Evolutionary conservation across 2,113 vertebrate species (phyloP), one percentile per base, ranked within the genome.

Genomic region (Pseudorectes ferrugineus): DNA sequence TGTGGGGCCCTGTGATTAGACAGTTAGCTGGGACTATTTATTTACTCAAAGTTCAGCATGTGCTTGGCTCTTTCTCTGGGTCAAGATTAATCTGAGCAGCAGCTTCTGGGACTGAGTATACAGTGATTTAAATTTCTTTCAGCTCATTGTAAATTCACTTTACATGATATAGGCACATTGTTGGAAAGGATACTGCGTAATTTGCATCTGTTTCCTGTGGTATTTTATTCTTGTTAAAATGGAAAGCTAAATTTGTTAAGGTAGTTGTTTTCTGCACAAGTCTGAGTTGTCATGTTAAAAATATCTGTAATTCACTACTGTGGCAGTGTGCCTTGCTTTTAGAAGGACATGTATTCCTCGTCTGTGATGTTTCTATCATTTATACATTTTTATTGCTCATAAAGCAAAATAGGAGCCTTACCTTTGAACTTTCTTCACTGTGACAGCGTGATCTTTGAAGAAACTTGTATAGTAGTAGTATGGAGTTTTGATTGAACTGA

Each of bases 171-270:
- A 59, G 51, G 28, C 51, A 36, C 31, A 9, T 3, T 55, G 51
- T 43, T 89, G 57, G 35, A 74, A 82, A 63, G n/a, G 35, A 29
- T 73, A 31, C 71, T 80, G 28, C 36, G 68, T 68, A 82, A 57
- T 31, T 93, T 3, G 15, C 66, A 55, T 21, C 48, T 90, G 33
- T 67, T 83, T 95, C 48, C 61, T 82, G 1, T 80, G 40, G 63
- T 80, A 52, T 83, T 89, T 95, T 77, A 49, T 92, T 55, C 43
- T 66, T 88, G 54, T 79, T 82, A 88, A 90, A 93, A 92, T 90
- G 63, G 89, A 96, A 95, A 96, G 54, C 36, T 84, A 51, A 66
- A 35, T 66, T 86, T 33, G 26, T 66, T 61, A 31, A 91, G 45
- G 38, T 58, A 42, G 55, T 72, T 91, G 43, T 92, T 95, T 75